phyloP scores from a whole-genome alignment of 2,888 invertebrate species.

The Stenoptilia bipunctidactyla region DNA sequence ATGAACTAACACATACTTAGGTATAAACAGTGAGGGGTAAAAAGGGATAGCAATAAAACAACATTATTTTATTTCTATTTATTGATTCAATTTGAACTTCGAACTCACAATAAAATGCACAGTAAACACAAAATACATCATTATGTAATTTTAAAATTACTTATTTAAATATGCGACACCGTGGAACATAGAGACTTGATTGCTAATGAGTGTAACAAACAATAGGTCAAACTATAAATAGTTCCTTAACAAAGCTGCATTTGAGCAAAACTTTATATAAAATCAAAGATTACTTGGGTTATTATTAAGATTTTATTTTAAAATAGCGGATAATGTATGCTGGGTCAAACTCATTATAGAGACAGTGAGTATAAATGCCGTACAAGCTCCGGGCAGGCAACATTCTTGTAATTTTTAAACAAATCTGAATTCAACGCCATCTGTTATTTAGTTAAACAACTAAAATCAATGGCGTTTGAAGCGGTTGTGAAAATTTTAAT shows the following conservation, averaged over 20 bases:
- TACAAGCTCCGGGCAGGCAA: slow-evolving; percentile 55
- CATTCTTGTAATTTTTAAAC: not conserved
- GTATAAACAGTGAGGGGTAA: no score
- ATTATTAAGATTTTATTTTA: slow-evolving; percentile 40
- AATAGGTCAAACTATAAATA: not conserved
- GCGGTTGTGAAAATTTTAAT: no score
- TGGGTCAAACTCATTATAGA: slow-evolving; percentile 62
- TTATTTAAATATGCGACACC: slow-evolving; percentile 56
- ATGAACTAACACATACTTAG: no score
- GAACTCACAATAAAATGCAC: slow-evolving; percentile 71
- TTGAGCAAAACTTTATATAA: slow-evolving; percentile 66
- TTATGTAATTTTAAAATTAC: slow-evolving; percentile 30
- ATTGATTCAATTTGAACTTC: slow-evolving; percentile 72
- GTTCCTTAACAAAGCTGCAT: slow-evolving; percentile 36
- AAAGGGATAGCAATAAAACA: slow-evolving; percentile 42
- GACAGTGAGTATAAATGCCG: slow-evolving; percentile 60
- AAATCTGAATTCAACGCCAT: slow-evolving; percentile 17
- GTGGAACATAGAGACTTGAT: slow-evolving; percentile 39
- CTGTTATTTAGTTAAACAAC: slow-evolving; percentile 10
- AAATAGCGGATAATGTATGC: slow-evolving; percentile 59
- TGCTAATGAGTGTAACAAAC: slow-evolving; percentile 7
- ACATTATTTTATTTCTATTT: slow-evolving; percentile 63
- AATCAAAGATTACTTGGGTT: slow-evolving; percentile 60
- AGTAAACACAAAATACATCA: slow-evolving; percentile 63
- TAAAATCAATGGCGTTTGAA: no score